Conservation (phyloP, 2,888 invertebrate species). For the Fragum fragum region DNA sequence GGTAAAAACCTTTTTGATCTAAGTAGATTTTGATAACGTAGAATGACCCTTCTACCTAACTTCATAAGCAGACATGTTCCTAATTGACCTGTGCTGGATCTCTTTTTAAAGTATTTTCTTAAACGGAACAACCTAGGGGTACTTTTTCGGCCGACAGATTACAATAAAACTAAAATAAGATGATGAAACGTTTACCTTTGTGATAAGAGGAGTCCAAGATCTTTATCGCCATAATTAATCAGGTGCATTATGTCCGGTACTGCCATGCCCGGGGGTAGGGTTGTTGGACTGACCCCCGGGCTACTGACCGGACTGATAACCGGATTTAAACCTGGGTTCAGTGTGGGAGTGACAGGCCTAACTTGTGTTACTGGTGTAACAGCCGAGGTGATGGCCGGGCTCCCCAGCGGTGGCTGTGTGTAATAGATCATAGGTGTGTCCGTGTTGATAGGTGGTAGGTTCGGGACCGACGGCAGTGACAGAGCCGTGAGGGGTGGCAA, state of each 20-base stretch:
- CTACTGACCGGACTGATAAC: constrained; percentile 29
- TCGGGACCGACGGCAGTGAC: constrained; percentile 40
- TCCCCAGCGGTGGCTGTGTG: constrained; percentile 68
- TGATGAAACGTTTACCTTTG: constrained; percentile 70
- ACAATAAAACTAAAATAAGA: not conserved
- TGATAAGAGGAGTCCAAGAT: constrained; percentile 77
- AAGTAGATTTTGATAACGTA: too few species aligned
- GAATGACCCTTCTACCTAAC: too few species aligned
- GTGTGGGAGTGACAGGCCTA: constrained; percentile 23
- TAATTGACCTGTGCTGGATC: too few species aligned
- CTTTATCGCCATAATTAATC: constrained; percentile 77
- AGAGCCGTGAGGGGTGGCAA: constrained; percentile 37
- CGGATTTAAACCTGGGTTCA: constrained; percentile 27
- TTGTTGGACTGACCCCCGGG: constrained; percentile 40
- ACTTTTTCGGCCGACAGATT: too few species aligned
- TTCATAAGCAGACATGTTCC: too few species aligned
- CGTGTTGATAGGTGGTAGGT: constrained; percentile 43
- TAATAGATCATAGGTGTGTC: constrained; percentile 66
- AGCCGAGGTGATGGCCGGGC: constrained; percentile 52
- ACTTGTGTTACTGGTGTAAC: constrained; percentile 1
- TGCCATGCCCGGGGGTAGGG: constrained; percentile 40
- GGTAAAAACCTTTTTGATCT: too few species aligned
- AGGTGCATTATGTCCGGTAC: constrained; percentile 74
- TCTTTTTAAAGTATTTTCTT: too few species aligned
- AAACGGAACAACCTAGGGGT: too few species aligned